These are phyloP conservation scores for Zoanthus gigantus DNA, from an alignment of 92 coral and sea anemone species.

Conservation along the genomic window DNA sequence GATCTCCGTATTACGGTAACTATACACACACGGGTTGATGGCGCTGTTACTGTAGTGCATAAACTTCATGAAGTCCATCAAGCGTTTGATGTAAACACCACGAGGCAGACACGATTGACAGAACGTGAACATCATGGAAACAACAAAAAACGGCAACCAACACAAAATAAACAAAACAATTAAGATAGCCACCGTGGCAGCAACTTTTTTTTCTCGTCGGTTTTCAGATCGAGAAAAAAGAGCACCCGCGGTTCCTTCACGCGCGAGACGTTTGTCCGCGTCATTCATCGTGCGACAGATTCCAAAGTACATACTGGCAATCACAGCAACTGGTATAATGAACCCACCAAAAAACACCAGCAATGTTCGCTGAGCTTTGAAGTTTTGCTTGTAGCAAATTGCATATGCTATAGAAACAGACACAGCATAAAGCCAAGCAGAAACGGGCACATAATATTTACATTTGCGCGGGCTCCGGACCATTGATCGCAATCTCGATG, in stretches of 20 bases:
- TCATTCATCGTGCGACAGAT: constrained; percentile 56
- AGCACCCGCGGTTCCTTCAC: constrained; percentile 41
- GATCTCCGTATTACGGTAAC: constrained; percentile 77
- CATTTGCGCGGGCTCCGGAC: constrained; percentile 54
- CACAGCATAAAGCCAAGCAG: constrained; percentile 70
- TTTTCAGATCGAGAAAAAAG: constrained; percentile 13
- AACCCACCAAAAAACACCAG: constrained; percentile 75
- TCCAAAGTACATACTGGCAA: constrained; percentile 59
- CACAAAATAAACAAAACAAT: constrained; percentile 67
- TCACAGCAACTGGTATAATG: constrained; percentile 60
- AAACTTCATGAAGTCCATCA: constrained; percentile 82
- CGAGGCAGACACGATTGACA: constrained; percentile 50
- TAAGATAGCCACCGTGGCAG: constrained; percentile 70
- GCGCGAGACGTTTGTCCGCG: constrained; percentile 51
- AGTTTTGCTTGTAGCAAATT: constrained; percentile 37
- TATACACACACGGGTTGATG: constrained; percentile 79
- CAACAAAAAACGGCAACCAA: constrained; percentile 86
- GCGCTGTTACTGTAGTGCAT: constrained; percentile 87
- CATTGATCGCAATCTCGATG: constrained; percentile 59
- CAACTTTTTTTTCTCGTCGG: constrained; percentile 68
- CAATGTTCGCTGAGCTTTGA: constrained; percentile 47
- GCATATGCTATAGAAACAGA: constrained; percentile 54
- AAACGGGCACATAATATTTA: constrained; percentile 55
- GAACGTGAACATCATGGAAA: constrained; percentile 69
- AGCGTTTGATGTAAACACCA: constrained; percentile 45